Conservation (phyloP, 1,140 invertebrate species). For the Acromyrmex echinatior region DNA sequence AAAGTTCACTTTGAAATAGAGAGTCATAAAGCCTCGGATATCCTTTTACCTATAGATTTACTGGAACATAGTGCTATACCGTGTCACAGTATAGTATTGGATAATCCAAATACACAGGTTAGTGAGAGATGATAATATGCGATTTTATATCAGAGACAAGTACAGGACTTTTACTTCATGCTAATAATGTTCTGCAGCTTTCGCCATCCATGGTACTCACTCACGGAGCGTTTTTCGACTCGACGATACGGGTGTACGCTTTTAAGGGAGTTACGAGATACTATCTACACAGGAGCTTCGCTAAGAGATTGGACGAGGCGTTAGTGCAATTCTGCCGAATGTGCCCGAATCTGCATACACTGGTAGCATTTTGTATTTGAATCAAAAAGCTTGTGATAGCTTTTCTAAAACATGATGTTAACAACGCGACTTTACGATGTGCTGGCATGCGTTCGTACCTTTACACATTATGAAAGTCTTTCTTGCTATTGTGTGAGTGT, state of each 20-base stretch:
- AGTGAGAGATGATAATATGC: constrained; percentile 23
- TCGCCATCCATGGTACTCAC: constrained; percentile 74
- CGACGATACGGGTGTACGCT: constrained; percentile 86
- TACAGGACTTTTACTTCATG: not conserved
- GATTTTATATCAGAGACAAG: not conserved
- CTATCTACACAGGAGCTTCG: constrained; percentile 86
- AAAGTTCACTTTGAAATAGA: constrained; percentile 89
- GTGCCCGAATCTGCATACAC: constrained; percentile 88
- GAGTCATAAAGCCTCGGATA: constrained; percentile 85
- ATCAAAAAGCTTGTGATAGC: constrained; percentile 57
- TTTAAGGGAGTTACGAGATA: constrained; percentile 88
- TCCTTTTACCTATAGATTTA: constrained; percentile 84
- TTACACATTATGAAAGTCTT: constrained; percentile 58
- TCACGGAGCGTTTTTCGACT: constrained; percentile 80
- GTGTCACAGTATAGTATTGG: constrained; percentile 90
- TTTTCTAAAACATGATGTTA: constrained; percentile 66
- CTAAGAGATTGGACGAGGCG: constrained; percentile 88
- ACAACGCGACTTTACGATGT: constrained; percentile 57
- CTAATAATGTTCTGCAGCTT: constrained; percentile 69
- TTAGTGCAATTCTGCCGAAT: constrained; percentile 87
- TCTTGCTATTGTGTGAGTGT: constrained; percentile 55
- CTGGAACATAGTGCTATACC: constrained; percentile 89
- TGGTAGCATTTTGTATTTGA: constrained; percentile 85
- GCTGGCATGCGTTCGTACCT: constrained; percentile 67
- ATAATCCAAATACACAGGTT: constrained; percentile 89